Percentiles rank a stretch among this genome's conserved stretches.
These are phyloP conservation scores for Synanthedon vespiformis DNA, from an alignment of 2,888 invertebrate genomes.

Conservation along the genomic window DNA sequence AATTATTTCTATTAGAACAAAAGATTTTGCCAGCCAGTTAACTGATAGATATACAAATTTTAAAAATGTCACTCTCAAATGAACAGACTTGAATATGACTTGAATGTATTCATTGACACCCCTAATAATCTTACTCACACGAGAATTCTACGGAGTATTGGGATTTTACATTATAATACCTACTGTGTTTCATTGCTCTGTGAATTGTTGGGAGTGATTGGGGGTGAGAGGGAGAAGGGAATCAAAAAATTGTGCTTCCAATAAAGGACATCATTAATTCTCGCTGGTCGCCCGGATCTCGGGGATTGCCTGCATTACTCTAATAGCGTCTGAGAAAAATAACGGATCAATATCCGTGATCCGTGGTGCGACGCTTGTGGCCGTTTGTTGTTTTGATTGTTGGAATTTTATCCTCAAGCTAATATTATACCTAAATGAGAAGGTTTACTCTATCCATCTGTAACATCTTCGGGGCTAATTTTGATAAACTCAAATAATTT, in stretches of 20 bases:
- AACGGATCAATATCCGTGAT: conserved; percentile 48
- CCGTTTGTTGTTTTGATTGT: conserved; percentile 10
- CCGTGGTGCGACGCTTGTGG: conserved; percentile 8
- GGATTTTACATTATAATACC: background rate
- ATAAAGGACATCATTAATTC: conserved; percentile 80
- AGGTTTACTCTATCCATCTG: too few relatives aligned
- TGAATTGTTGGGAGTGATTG: background rate
- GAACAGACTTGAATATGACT: too few relatives aligned
- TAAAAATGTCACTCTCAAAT: too few relatives aligned
- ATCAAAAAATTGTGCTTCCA: conserved; percentile 78
- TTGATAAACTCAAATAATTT: too few relatives aligned
- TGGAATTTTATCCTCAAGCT: background rate
- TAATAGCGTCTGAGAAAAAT: conserved; percentile 48
- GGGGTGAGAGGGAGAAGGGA: conserved; percentile 36
- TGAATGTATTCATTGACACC: too few relatives aligned
- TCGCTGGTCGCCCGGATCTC: conserved; percentile 40
- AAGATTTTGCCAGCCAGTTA: too few relatives aligned
- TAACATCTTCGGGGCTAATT: too few relatives aligned
- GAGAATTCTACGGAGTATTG: too few relatives aligned
- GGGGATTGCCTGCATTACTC: conserved; percentile 49
- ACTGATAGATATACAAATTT: too few relatives aligned
- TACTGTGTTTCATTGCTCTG: background rate
- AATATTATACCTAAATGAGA: too few relatives aligned
- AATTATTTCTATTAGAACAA: too few relatives aligned
- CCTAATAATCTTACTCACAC: conserved; percentile 4